Conservation (phyloP, 2,113 vertebrate genomes). For the Xiphophorus maculatus region DNA sequence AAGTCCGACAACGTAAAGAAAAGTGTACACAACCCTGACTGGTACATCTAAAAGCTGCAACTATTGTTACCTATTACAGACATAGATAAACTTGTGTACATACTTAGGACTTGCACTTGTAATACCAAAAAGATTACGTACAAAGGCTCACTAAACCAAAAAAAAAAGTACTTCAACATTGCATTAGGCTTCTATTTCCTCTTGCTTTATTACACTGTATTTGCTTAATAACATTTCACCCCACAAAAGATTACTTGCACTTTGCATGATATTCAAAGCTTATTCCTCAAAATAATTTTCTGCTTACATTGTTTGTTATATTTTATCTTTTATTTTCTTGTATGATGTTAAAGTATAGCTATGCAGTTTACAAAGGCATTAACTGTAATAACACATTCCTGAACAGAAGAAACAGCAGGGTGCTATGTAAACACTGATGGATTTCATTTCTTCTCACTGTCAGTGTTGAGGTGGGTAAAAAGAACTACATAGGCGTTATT, state of each 20-base stretch:
- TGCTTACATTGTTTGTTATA: constrained; percentile 4
- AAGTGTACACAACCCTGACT: not conserved
- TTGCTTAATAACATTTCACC: constrained; percentile 11
- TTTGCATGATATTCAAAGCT: constrained; percentile 35
- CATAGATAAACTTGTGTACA: too few species aligned
- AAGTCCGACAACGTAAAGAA: too few species aligned
- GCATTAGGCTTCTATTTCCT: not conserved
- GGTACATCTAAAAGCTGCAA: not conserved
- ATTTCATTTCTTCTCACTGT: constrained; percentile 12
- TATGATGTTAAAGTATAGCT: constrained; percentile 32
- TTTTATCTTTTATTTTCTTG: constrained; percentile 33
- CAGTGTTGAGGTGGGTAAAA: not conserved
- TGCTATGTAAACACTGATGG: constrained; percentile 14
- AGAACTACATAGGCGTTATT: not conserved
- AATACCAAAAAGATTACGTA: not conserved
- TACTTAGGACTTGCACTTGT: not conserved
- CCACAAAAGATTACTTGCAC: constrained; percentile 16
- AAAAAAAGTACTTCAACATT: not conserved
- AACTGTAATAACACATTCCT: constrained; percentile 32
- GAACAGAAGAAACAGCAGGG: constrained; percentile 17
- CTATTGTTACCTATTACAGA: not conserved
- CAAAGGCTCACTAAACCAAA: not conserved
- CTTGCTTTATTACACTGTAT: not conserved
- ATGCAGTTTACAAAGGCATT: constrained; percentile 35
- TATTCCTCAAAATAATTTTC: constrained; percentile 43